A percentile compares a stretch with the other conserved stretches of the same genome.
phyloP scores from a whole-genome alignment of 2,888 invertebrate genomes.

The Lamproptera curius region DNA sequence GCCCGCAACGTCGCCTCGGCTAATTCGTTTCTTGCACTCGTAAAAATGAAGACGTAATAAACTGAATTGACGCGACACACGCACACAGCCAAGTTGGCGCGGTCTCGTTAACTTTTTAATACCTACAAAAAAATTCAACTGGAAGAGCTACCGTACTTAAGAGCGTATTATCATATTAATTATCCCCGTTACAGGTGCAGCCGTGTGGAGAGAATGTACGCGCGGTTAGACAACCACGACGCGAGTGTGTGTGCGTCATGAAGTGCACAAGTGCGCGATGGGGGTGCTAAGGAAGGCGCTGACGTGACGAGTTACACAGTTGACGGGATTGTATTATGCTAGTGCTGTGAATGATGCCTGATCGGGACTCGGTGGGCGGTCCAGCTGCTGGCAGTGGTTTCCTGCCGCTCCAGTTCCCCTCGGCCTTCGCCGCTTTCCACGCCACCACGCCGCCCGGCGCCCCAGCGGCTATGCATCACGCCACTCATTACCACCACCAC shows the following conservation, averaged over 20 bases:
- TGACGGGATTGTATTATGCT: conserved; percentile 42
- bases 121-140: conserved; percentile 39
- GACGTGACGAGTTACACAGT: conserved; percentile 49
- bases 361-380: conserved; percentile 75
- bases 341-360: conserved; percentile 70
- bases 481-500: conserved; percentile 72
- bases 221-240: conserved; percentile 32
- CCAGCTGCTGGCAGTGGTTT: conserved; percentile 77
- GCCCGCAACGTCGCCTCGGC: conserved; percentile 19
- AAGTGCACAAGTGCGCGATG: conserved; percentile 47
- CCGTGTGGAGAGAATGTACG: conserved; percentile 38
- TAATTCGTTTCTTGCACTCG: conserved; percentile 37
- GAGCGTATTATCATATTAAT: conserved; percentile 35
- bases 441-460: conserved; percentile 80
- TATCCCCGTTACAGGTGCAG: conserved; percentile 58
- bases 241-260: conserved; percentile 38
- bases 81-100: conserved; percentile 46
- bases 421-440: conserved; percentile 80
- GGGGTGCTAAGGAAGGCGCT: conserved; percentile 54
- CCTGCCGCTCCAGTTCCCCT: conserved; percentile 77
- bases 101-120: conserved; percentile 40
- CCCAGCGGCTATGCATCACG: conserved; percentile 78
- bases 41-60: conserved; percentile 57
- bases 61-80: conserved; percentile 46
- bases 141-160: conserved; percentile 43